These are phyloP conservation scores for Ectobius pallidus DNA, from an alignment of 2,888 invertebrate species.

Conservation along the genomic window DNA sequence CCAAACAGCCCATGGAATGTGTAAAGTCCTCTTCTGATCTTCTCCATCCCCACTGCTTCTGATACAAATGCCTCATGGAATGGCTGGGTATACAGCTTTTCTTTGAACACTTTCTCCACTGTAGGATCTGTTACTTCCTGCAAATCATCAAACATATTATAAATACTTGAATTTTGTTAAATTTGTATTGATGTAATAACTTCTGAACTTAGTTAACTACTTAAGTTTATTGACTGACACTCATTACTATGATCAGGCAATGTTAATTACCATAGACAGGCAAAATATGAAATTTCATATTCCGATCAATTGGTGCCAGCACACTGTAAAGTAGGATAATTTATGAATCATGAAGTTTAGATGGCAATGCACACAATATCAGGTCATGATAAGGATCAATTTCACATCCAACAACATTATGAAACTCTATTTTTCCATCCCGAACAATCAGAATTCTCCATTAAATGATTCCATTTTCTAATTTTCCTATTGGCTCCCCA, in stretches of 20 bases:
- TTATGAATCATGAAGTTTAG: no score
- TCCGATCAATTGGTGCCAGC: not conserved
- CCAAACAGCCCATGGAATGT: conserved; percentile 27
- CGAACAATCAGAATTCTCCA: no score
- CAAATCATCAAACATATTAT: not conserved
- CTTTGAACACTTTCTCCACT: conserved; percentile 7
- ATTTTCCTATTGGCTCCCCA: no score
- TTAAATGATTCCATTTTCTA: no score
- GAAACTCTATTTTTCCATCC: no score
- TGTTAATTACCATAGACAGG: not conserved
- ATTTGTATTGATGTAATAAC: no score
- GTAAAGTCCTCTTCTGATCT: conserved; percentile 12
- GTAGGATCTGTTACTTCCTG: conserved; percentile 22
- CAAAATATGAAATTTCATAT: no score
- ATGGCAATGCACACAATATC: not conserved
- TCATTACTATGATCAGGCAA: no score
- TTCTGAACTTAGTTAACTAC: no score
- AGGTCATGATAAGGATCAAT: not conserved
- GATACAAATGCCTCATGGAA: conserved; percentile 5
- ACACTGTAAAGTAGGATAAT: not conserved
- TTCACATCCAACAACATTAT: no score
- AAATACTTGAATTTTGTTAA: not conserved
- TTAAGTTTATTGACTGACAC: no score
- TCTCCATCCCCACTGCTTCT: conserved; percentile 18
- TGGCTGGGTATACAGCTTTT: not conserved